Conservation (phyloP, 1,140 invertebrate species). For the Aradophagus sp. region DNA sequence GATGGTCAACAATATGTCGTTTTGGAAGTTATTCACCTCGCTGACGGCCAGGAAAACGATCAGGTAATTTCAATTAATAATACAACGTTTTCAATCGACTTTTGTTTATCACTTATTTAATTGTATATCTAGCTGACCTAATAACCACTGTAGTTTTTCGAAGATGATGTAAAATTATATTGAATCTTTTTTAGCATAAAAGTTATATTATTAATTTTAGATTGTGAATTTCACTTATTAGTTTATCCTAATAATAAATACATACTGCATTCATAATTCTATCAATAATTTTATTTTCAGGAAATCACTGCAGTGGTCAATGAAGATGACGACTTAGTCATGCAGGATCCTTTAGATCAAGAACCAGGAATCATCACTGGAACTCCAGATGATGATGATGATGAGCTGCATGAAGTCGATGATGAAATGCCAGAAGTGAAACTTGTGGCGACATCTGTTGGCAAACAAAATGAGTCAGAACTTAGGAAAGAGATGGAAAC, state of each 20-base stretch:
- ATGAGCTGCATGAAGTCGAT: conserved; percentile 68
- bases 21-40: conserved; percentile 87
- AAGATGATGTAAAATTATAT: too few relatives aligned
- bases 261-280: too few relatives aligned
- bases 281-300: conserved; percentile 17
- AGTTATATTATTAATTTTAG: too few relatives aligned
- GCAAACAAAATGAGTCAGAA: conserved; percentile 73
- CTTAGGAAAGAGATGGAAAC: conserved; percentile 83
- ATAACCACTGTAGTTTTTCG: too few relatives aligned
- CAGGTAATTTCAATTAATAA: conserved; percentile 61
- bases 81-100: too few relatives aligned
- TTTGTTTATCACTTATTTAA: too few relatives aligned
- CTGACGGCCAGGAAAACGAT: conserved; percentile 78
- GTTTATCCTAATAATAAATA: too few relatives aligned
- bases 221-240: too few relatives aligned
- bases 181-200: too few relatives aligned
- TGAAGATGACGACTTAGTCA: conserved; percentile 72
- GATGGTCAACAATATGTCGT: conserved; percentile 91
- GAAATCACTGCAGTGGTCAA: conserved; percentile 73
- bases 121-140: too few relatives aligned
- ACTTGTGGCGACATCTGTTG: conserved; percentile 57
- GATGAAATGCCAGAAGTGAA: conserved; percentile 69
- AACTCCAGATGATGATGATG: conserved; percentile 63
- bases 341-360: conserved; percentile 73
- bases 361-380: conserved; percentile 66